A percentile compares a stretch with the other conserved stretches of the same genome.
These are phyloP conservation scores for Calyptommatus sinebrachiatus DNA, from an alignment of 2,113 vertebrate genomes.

Conservation along the genomic window DNA sequence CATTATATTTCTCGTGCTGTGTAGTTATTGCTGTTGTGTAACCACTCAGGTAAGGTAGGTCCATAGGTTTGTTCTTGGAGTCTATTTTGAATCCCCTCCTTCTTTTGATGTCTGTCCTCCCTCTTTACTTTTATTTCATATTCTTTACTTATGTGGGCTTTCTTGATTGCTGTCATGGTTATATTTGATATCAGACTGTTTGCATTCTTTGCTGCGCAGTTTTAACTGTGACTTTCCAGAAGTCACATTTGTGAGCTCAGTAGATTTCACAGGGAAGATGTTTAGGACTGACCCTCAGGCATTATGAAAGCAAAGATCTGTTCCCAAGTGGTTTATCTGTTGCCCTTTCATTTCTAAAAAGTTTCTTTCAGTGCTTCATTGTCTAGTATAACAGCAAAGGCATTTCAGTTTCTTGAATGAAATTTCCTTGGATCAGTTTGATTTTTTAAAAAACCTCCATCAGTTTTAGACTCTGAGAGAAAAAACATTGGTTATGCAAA, in stretches of 20 bases:
- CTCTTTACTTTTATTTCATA: too few species aligned
- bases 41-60: neutral
- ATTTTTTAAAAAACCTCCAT: neutral
- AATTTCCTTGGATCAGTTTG: neutral
- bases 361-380: neutral
- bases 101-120: neutral
- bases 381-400: neutral
- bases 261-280: too few species aligned
- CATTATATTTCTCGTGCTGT: neutral
- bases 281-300: too few species aligned
- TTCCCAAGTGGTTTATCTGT: neutral
- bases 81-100: neutral
- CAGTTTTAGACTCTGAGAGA: neutral
- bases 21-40: neutral
- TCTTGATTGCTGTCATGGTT: neutral
- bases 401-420: neutral
- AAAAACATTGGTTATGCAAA: neutral
- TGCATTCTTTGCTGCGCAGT: neutral
- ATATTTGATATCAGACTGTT: neutral
- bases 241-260: too few species aligned
- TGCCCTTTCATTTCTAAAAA: neutral
- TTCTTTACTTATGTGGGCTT: neutral
- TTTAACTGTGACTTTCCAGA: too few species aligned
- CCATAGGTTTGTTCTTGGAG: neutral
- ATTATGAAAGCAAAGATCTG: neutral